Conservation (phyloP, 2,113 vertebrate genomes). For the Danio rerio region DNA sequence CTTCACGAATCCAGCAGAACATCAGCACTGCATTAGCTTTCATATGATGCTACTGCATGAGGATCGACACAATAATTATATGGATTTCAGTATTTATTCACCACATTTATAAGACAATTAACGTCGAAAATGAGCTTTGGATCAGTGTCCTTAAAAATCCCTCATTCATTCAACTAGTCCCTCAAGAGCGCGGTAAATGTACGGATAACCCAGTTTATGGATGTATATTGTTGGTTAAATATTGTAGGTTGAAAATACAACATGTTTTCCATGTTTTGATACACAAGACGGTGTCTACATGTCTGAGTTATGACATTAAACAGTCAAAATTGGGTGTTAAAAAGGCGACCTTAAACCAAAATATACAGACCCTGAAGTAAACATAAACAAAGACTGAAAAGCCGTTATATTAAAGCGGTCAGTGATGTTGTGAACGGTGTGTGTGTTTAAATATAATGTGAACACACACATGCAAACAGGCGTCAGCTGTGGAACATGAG, state of each 20-base stretch:
- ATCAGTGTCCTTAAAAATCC: conserved; percentile 5
- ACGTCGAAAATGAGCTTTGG: not conserved
- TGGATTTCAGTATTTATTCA: not conserved
- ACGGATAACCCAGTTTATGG: not conserved
- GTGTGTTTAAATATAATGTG: not conserved
- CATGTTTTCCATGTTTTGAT: too few relatives aligned
- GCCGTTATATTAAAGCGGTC: not conserved
- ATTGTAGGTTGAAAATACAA: too few relatives aligned
- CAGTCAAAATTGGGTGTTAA: not conserved
- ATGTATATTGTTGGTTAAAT: too few relatives aligned
- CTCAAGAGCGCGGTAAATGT: not conserved
- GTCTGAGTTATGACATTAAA: not conserved
- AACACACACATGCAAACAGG: conserved; percentile 17
- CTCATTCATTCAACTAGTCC: conserved; percentile 52
- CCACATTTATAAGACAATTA: not conserved
- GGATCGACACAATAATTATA: not conserved
- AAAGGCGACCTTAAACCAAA: not conserved
- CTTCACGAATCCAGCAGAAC: conserved; percentile 20
- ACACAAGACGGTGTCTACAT: not conserved
- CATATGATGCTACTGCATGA: not conserved
- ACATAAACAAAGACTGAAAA: not conserved
- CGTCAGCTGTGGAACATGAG: conserved; percentile 12
- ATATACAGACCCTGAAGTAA: not conserved
- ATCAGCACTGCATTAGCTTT: not conserved
- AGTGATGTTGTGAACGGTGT: not conserved